Evolutionary conservation across 2,888 invertebrate genomes (phyloP), one percentile per base, ranked within the genome.

Genomic region (Actias luna): DNA sequence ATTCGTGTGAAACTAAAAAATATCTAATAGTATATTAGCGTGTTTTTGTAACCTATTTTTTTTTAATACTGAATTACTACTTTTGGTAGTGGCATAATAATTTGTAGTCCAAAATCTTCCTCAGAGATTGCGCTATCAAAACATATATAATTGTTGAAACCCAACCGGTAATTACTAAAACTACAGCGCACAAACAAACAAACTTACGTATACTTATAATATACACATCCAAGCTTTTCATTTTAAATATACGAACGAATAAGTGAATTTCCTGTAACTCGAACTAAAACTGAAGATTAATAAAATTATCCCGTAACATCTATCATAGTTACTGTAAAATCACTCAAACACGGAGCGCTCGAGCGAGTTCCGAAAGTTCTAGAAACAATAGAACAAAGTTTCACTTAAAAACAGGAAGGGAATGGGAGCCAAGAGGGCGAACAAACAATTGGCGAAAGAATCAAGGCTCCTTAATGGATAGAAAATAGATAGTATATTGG

Each of bases 381-480:
- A 29, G 60, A 50, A 64, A 66, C 65, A 65, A 72, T 73, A 66
- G 69, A 66, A 67, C 46, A 64, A 76, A 76, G 73, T 72, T 76
- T 71, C 69, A 71, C 67, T 77, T 73, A 73, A 76, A 73, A 75
- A 73, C 73, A 67, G 71, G 71, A 72, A 72, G 65, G 63, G 65
- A 46, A 8, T 29, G 66, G 64, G 68, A 69, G 64, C 64, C 61
- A 58, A 61, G 61, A 69, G 69, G 62, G 63, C 69, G 67, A 69
- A 78, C 84, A 83, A 86, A 87, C 86, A 88, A 88, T 87, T 80
- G 82, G 71, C 77, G 78, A 73, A 80, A 77, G 83, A 84, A 87
- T 88, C 84, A 83, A 80, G 83, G 83, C 73, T 72, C 81, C 85
- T 85, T 89, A 89, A 89, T 89, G 88, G 88, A 88, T 87, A 87